Percentiles rank a stretch among this genome's conserved stretches.
These are phyloP conservation scores for Forbesichthys papilliferus DNA, from an alignment of 2,113 vertebrate genomes.

Conservation along the genomic window DNA sequence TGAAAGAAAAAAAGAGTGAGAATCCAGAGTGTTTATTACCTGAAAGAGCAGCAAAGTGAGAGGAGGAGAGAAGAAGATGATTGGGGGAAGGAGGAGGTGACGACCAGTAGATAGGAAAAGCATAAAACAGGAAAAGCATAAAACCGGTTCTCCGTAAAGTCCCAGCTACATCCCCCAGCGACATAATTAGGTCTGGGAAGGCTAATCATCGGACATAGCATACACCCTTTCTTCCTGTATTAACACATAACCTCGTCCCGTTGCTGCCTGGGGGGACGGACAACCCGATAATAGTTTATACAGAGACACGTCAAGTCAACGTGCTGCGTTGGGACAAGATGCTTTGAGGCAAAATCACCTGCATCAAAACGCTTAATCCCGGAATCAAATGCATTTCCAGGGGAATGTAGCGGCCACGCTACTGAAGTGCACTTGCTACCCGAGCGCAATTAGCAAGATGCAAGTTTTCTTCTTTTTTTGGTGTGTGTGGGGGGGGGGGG, in stretches of 20 bases:
- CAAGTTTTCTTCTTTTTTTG: no score
- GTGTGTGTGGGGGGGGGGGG: no score
- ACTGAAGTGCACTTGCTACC: constrained; percentile 2
- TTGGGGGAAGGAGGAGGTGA: constrained; percentile 3
- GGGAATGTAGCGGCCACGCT: no score
- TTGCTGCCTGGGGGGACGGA: constrained; percentile 53
- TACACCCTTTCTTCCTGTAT: constrained; percentile 76
- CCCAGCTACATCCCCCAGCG: background rate
- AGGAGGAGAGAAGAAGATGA: constrained; percentile 27
- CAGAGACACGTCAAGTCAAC: constrained; percentile 58
- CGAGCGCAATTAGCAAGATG: background rate
- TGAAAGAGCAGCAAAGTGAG: constrained; percentile 7
- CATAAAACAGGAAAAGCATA: constrained; percentile 36
- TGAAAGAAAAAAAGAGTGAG: constrained; percentile 16
- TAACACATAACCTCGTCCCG: constrained; percentile 66
- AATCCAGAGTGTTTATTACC: constrained; percentile 42
- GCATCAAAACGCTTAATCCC: constrained; percentile 38
- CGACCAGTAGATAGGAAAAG: no score
- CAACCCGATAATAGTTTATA: constrained; percentile 80
- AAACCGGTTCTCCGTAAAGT: constrained; percentile 45
- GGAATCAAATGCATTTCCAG: constrained; percentile 40
- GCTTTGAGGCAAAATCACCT: constrained; percentile 41
- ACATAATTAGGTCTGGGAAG: constrained; percentile 82
- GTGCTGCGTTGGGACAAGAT: background rate
- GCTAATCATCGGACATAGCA: constrained; percentile 80